Evolutionary conservation across 2,113 vertebrate genomes (phyloP).

Genomic region (Montifringilla adamsi): DNA sequence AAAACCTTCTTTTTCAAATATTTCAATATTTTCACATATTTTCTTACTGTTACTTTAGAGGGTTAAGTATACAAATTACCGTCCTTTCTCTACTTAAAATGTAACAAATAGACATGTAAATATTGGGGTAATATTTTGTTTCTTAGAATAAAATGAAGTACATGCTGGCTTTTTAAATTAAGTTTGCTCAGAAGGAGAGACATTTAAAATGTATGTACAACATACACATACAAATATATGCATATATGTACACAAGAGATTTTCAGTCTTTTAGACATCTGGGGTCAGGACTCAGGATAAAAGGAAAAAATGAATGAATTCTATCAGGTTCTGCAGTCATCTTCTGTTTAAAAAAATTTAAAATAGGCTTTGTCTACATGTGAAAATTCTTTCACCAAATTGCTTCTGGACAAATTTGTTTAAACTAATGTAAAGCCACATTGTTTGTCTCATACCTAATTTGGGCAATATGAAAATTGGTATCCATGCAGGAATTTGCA

Average conservation of each 20-base stretch:
- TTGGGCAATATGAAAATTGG: background rate
- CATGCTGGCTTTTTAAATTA: background rate
- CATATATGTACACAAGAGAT: background rate
- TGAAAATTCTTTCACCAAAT: background rate
- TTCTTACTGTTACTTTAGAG: background rate
- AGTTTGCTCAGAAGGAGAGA: background rate
- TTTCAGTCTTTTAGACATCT: background rate
- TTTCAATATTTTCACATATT: background rate
- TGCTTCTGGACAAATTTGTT: background rate
- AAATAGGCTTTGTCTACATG: background rate
- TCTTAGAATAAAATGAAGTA: background rate
- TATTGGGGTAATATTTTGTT: background rate
- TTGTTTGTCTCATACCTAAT: background rate
- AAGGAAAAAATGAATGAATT: background rate
- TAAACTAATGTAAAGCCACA: background rate
- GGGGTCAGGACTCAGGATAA: background rate
- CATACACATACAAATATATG: background rate
- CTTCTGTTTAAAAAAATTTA: background rate
- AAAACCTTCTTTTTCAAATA: background rate
- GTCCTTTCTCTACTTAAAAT: background rate
- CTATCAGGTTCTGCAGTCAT: background rate
- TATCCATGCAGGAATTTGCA: background rate
- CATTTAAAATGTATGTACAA: background rate
- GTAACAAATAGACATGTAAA: background rate
- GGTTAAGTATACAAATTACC: background rate